Base-by-base conservation (phyloP, 2,888 invertebrate genomes). In the Drosophila acutilabella region DNA sequence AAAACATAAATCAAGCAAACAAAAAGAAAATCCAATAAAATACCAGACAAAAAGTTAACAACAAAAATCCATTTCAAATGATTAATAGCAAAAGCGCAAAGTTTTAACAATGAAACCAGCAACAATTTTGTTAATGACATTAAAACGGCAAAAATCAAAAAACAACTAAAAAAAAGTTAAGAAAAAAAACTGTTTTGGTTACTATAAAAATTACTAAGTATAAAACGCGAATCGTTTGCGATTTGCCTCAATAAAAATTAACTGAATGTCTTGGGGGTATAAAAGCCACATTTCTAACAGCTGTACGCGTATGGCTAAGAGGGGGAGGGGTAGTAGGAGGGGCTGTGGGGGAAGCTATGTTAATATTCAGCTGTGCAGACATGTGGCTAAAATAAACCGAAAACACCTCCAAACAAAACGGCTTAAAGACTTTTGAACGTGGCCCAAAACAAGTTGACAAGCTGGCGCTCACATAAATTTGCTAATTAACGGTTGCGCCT, bases 401-500 rank as follows among this genome's bases (percentile, higher is more conserved):
- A 68, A 59, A 82, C 67, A 69, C 71, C 61, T 64, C 68, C 50
- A 60, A 74, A 65, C 18, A 47, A 16, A 67, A 58, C 68, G 60
- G 51, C 71, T 73, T 33, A 11, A 42, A 58, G 77, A 68, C 18
- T 20, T 48, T 47, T 47, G 47, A 38, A 26, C 20, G 16, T 14
- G 44, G 51, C 67, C 66, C 70, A 72, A 86, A 86, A 83, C 81
- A 78, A 87, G 87, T 81, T 81, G 83, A 81, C 83, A 83, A 84
- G 73, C 68, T 70, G 74, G 69, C 73, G 78, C 71, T 76, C 73
- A 69, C 70, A 82, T 81, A 80, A 85, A 82, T 85, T 88, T 56
- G 50, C 83, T 85, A 85, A 85, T 85, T 85, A 88, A 82, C 86
- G 83, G 82, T 82, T 85, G 76, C 73, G 74, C 78, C 80, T 77